Base-by-base conservation (phyloP, 2,797 vertebrate species). In the Acanthopagrus latus region DNA sequence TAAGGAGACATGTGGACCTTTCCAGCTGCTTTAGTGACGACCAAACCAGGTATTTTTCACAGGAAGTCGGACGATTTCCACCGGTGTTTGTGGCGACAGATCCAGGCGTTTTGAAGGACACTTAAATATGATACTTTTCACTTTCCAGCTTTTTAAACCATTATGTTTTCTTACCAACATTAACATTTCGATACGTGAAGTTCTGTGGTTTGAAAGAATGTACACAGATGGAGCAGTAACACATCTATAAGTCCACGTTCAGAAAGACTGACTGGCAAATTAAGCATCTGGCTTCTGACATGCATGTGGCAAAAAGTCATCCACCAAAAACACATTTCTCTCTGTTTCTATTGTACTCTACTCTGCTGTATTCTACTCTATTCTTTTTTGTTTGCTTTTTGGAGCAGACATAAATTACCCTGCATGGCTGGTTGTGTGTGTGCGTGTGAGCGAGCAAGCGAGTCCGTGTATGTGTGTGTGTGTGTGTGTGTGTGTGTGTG, bases 341-440 rank as follows among this genome's bases (percentile, higher is more conserved):
- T 80, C 69, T 69, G 11, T 71, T 88, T 74, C 43, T 60, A 63
- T 77, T 87, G 50, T 86, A 67, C 82, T 87, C 56, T 87, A 69
- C 84, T 86, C 54, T 65, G 50, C 71, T 83, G 74, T 68, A 74
- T 84, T 87, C 23, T 64, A 71, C 74, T 81, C 81, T 67, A 77
- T 86, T 86, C 59, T 89, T 75, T 87, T 92, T 86, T 90, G 78
- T 89, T 91, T 93, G 90, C 85, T 91, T 92, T 93, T 88, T 92
- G 87, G 87, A 93, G 91, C 92, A 91, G 81, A 90, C 71, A 85
- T 89, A 83, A 92, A 91, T 92, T 86, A 86, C 83, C 86, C 84
- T 90, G 84, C 90, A 89, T 92, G 89, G 78, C 85, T 92, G 84
- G 81, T 89, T 88, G 86, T 91, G 80, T 84, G 79, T 70, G 71